These are phyloP conservation scores for Muscicapa adusta DNA, from an alignment of 2,113 vertebrate genomes.

Conservation along the genomic window DNA sequence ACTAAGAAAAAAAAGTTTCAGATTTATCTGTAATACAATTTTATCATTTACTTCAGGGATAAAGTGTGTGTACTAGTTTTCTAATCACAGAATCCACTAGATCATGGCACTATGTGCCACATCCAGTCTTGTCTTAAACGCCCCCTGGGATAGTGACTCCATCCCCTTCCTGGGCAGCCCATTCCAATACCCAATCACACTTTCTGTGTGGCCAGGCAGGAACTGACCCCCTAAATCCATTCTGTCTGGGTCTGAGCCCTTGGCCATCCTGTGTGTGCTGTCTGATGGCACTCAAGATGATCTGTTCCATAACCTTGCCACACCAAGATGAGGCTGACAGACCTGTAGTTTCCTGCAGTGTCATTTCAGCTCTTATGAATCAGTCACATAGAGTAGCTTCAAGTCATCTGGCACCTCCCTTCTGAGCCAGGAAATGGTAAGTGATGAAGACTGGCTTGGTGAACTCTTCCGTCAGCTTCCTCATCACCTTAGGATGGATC, in stretches of 20 bases:
- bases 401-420: neutral
- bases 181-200: neutral
- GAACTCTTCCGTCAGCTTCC: neutral
- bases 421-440: neutral
- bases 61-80: neutral
- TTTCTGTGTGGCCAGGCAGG: neutral
- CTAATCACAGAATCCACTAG: neutral
- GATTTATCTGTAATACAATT: neutral
- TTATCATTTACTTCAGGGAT: neutral
- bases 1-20: neutral
- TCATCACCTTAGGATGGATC: neutral
- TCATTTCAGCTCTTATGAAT: neutral
- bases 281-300: no score
- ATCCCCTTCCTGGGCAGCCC: neutral
- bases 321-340: neutral
- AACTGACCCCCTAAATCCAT: neutral
- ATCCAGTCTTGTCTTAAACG: neutral
- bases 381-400: neutral
- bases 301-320: neutral
- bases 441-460: neutral
- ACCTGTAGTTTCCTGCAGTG: neutral
- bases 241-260: neutral
- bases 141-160: neutral
- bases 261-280: neutral
- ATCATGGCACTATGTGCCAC: neutral